These are phyloP conservation scores for Thomomys bottae DNA, from an alignment of 2,113 vertebrate species.

Conservation along the genomic window DNA sequence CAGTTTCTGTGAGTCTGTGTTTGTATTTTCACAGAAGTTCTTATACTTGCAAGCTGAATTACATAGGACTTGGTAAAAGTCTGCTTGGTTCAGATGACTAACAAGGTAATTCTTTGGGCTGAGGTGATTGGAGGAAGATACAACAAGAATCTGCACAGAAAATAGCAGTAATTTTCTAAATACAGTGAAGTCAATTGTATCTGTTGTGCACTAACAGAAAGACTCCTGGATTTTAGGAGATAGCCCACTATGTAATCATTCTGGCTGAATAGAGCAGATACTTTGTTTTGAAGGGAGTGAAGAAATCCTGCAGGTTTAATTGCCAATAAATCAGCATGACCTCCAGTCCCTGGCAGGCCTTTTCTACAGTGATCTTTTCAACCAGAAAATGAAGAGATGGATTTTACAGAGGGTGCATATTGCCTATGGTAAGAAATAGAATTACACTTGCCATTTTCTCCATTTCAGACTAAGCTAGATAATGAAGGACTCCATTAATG, in stretches of 20 bases:
- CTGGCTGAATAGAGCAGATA: constrained; percentile 82
- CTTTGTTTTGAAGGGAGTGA: constrained; percentile 87
- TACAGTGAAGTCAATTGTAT: constrained; percentile 82
- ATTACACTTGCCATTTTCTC: constrained; percentile 85
- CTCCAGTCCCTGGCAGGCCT: constrained; percentile 88
- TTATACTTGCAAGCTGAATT: constrained; percentile 49
- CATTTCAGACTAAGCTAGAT: constrained; percentile 88
- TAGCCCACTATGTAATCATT: constrained; percentile 77
- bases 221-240: constrained; percentile 76
- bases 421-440: constrained; percentile 90
- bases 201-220: constrained; percentile 80
- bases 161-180: constrained; percentile 81
- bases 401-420: constrained; percentile 91
- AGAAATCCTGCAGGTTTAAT: constrained; percentile 96
- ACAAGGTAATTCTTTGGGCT: constrained; percentile 69
- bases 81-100: constrained; percentile 68
- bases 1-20: background rate
- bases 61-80: constrained; percentile 59
- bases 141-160: constrained; percentile 70
- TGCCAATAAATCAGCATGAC: constrained; percentile 97
- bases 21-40: constrained; percentile 41
- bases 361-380: constrained; percentile 93
- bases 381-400: constrained; percentile 96
- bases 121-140: constrained; percentile 55
- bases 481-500: constrained; percentile 95